Evolutionary conservation across 92 coral and sea anemone species (phyloP), one percentile per base, ranked within the genome.

Genomic region (Porites cylindrica): DNA sequence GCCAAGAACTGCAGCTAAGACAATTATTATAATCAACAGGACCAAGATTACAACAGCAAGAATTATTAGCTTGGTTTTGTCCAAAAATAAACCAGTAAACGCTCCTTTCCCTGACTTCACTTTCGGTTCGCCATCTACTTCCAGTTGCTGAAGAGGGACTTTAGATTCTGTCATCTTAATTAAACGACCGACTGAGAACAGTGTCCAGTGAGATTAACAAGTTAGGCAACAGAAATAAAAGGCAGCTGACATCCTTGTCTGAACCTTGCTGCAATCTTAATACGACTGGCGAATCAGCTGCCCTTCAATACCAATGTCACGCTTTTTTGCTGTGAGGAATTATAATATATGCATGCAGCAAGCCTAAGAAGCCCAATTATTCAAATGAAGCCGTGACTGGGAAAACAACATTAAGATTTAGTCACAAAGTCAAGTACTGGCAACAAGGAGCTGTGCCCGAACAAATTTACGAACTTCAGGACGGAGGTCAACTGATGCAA

Each of bases 1-100:
- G 1, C 91, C 94, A n/a, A 91, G 88, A 10, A 91, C 70, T 32
- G 91, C 94, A 5, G 85, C 91, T 16, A 91, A 77, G 26, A 87
- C 81, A 51, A 91, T 91, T 51, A 91, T 82, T 23, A 91, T 51
- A 38, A 91, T 87, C 52, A 91, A 38, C 59, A 91, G 85, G 47
- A 91, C 66, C 17, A 82, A 52, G 51, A 91, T 18, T 66, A 77
- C 51, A 29, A 82, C 86, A 54, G 68, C 85, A 18, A 82, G 62
- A 6, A 66, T 21, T 59, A 87, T 71, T 12, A 91, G 74, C 54
- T 91, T 91, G 24, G 76, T 82, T 80, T 82, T 91, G 91, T 81
- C 72, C 69, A 87, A 53, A 70, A 82, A 82, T 26, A 82, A 76
- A 51, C 91, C 89, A 56, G 20, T 43, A 63, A 70, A 82, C 10